Evolutionary conservation across 1,140 invertebrate species (phyloP).

Genomic region (Lepidostoma basale): DNA sequence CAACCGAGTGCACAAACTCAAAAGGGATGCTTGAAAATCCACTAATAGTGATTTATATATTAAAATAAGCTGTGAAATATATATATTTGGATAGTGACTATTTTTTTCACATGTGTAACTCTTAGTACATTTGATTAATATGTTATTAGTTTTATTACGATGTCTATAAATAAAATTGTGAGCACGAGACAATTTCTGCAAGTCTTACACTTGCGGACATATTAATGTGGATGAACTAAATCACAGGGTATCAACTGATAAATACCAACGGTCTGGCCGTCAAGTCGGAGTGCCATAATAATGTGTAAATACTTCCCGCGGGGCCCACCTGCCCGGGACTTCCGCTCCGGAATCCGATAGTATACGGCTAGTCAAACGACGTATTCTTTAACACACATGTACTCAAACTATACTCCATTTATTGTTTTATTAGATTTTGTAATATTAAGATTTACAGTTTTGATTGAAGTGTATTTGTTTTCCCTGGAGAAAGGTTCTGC

Average conservation of each 20-base stretch:
- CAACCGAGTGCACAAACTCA: slow-evolving; percentile 33
- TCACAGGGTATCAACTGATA: slow-evolving; percentile 43
- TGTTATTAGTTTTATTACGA: slow-evolving; percentile 36
- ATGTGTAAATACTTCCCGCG: no score
- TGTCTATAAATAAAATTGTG: slow-evolving; percentile 27
- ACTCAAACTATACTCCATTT: slow-evolving; percentile 20
- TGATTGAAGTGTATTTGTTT: no score
- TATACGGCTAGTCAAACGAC: slow-evolving; percentile 7
- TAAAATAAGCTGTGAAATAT: slow-evolving; percentile 32
- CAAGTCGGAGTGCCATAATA: slow-evolving; percentile 20
- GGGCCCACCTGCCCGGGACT: no score
- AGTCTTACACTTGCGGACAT: slow-evolving; percentile 28
- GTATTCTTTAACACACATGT: neutral
- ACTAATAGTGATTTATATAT: slow-evolving; percentile 33
- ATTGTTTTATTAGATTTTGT: slow-evolving; percentile 15
- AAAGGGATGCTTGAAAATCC: slow-evolving; percentile 27
- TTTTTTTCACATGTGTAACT: slow-evolving; percentile 41
- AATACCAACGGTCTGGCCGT: slow-evolving; percentile 20
- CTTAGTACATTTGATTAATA: slow-evolving; percentile 32
- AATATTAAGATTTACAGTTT: neutral
- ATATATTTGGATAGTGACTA: slow-evolving; percentile 40
- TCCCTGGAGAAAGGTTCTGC: no score
- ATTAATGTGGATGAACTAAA: slow-evolving; percentile 34
- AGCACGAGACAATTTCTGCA: slow-evolving; percentile 35
- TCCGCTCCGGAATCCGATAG: neutral